Conservation (phyloP, 2,888 invertebrate genomes). For the Eristalinus aeneus region DNA sequence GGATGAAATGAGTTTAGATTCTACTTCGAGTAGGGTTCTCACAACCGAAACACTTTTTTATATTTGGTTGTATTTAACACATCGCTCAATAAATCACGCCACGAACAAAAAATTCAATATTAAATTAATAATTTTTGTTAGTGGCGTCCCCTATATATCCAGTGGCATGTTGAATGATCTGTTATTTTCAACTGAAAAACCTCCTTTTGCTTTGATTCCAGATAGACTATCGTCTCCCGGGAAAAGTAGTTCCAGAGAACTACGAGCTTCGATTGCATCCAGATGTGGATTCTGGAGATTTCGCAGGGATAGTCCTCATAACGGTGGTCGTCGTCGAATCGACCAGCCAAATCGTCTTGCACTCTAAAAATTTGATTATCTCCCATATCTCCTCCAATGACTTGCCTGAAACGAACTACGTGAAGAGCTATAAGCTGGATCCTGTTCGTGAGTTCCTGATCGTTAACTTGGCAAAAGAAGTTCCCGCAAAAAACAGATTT, state of each 20-base stretch:
- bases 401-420: slow-evolving; percentile 77
- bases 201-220: slow-evolving; percentile 37
- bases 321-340: slow-evolving; percentile 78
- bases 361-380: slow-evolving; percentile 85
- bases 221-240: slow-evolving; percentile 82
- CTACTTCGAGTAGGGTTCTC: too few relatives aligned
- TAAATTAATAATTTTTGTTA: too few relatives aligned
- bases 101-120: too few relatives aligned
- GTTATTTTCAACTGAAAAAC: not conserved
- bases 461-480: slow-evolving; percentile 82
- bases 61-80: too few relatives aligned
- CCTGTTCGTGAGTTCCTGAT: slow-evolving; percentile 84
- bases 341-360: slow-evolving; percentile 85
- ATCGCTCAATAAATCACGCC: too few relatives aligned
- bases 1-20: too few relatives aligned
- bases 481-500: too few relatives aligned
- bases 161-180: too few relatives aligned
- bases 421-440: slow-evolving; percentile 80
- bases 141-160: too few relatives aligned
- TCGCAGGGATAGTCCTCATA: slow-evolving; percentile 80
- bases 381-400: too few relatives aligned
- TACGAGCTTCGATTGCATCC: slow-evolving; percentile 88
- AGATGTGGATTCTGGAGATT: slow-evolving; percentile 82
- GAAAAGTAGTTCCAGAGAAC: slow-evolving; percentile 83
- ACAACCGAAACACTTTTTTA: too few relatives aligned